These are phyloP conservation scores for Collichthys lucidus DNA, from an alignment of 2,113 vertebrate genomes.

Conservation along the genomic window DNA sequence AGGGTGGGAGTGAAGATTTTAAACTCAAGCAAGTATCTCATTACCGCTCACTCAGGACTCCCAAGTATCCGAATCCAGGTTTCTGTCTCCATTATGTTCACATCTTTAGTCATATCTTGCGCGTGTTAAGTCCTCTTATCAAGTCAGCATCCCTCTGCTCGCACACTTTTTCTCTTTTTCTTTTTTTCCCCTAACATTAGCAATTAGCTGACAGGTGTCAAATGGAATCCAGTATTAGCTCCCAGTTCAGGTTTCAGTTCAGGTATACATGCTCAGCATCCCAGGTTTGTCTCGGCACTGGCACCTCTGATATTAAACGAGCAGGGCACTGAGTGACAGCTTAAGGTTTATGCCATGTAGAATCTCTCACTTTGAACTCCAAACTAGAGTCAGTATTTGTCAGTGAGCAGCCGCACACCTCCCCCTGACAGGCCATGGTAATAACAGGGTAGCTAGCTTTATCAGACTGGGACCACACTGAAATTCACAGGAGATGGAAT, in stretches of 20 bases:
- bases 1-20: slow-evolving; percentile 34
- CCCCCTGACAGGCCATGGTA: slow-evolving; percentile 56
- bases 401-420: background rate
- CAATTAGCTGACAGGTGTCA: slow-evolving; percentile 55
- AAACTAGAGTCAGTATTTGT: slow-evolving; percentile 25
- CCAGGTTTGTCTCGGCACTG: slow-evolving; percentile 48
- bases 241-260: background rate
- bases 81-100: slow-evolving; percentile 28
- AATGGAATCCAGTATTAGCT: slow-evolving; percentile 26
- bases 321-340: slow-evolving; percentile 44
- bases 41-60: slow-evolving; percentile 47
- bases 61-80: slow-evolving; percentile 45
- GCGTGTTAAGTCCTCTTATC: slow-evolving; percentile 50
- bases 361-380: slow-evolving; percentile 28
- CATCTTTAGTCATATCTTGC: slow-evolving; percentile 53
- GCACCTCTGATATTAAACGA: slow-evolving; percentile 26
- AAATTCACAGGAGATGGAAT: slow-evolving; percentile 70
- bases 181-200: slow-evolving; percentile 47
- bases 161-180: slow-evolving; percentile 40
- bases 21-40: slow-evolving; percentile 27
- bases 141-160: slow-evolving; percentile 2
- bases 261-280: slow-evolving; percentile 6
- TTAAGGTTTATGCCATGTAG: slow-evolving; percentile 18
- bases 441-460: slow-evolving; percentile 61
- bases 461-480: slow-evolving; percentile 57